phyloP scores from a whole-genome alignment of 2,888 invertebrate genomes.

The Embidobia sp. region DNA sequence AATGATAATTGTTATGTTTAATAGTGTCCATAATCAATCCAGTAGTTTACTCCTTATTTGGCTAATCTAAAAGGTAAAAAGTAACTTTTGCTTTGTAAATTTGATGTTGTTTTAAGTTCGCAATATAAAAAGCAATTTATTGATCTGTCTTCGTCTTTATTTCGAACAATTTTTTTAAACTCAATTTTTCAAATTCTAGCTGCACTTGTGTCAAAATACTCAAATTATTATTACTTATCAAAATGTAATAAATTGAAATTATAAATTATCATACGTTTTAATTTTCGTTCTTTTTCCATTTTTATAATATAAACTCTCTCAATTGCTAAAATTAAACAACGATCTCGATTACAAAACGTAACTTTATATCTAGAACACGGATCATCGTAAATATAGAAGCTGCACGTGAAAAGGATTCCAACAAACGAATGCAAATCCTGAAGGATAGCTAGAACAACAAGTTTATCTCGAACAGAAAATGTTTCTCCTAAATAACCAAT shows the following conservation, averaged over 20 bases:
- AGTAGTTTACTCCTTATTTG: slow-evolving; percentile 24
- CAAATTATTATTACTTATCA: too few species aligned
- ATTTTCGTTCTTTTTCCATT: too few species aligned
- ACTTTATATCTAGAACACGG: slow-evolving; percentile 28
- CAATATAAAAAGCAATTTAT: slow-evolving; percentile 5
- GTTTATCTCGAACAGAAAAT: slow-evolving; percentile 70
- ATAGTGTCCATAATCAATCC: slow-evolving; percentile 11
- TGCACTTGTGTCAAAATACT: background rate
- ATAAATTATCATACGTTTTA: background rate
- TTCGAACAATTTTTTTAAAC: background rate
- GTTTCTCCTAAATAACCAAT: slow-evolving; percentile 73
- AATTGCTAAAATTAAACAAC: slow-evolving; percentile 35
- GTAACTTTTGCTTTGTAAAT: slow-evolving; percentile 26
- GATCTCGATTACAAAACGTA: slow-evolving; percentile 35
- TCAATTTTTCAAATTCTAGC: too few species aligned
- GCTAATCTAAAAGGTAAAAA: slow-evolving; percentile 27
- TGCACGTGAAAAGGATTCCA: slow-evolving; percentile 40
- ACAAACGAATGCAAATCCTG: slow-evolving; percentile 71
- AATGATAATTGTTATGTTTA: too few species aligned
- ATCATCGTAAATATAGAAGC: slow-evolving; percentile 42
- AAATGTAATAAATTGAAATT: too few species aligned
- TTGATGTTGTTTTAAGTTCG: slow-evolving; percentile 20
- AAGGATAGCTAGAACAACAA: slow-evolving; percentile 66
- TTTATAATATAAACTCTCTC: too few species aligned
- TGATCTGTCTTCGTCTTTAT: background rate